Evolutionary conservation across 2,113 vertebrate species (phyloP).

Genomic region (Aix galericulata): DNA sequence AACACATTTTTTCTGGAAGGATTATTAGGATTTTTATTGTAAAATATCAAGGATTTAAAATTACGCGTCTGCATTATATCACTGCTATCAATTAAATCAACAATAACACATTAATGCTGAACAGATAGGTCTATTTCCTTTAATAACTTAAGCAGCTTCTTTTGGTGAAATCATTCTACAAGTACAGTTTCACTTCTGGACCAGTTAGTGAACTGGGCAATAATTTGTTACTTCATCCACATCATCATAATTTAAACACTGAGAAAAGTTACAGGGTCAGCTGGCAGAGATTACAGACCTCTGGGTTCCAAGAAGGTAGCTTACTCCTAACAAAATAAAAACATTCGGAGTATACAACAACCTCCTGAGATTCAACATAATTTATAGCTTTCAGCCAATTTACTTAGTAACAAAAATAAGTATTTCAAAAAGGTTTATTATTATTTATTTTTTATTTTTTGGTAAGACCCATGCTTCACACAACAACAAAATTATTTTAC

Average conservation of each 20-base stretch:
- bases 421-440: background rate
- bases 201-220: background rate
- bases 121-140: background rate
- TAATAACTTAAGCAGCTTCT: background rate
- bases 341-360: background rate
- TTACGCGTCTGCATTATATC: background rate
- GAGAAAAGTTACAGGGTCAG: background rate
- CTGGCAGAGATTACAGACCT: background rate
- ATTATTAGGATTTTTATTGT: background rate
- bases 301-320: background rate
- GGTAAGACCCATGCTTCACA: background rate
- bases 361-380: background rate
- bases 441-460: background rate
- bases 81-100: background rate
- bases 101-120: background rate
- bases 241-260: background rate
- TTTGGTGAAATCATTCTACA: background rate
- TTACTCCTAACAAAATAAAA: background rate
- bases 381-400: background rate
- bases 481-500: conserved; percentile 39
- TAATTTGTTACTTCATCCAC: background rate
- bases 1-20: background rate
- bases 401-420: background rate
- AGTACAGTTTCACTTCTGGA: background rate
- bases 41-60: background rate